Evolutionary conservation across 2,113 vertebrate species (phyloP).

Genomic region (Chaetodon trifascialis): DNA sequence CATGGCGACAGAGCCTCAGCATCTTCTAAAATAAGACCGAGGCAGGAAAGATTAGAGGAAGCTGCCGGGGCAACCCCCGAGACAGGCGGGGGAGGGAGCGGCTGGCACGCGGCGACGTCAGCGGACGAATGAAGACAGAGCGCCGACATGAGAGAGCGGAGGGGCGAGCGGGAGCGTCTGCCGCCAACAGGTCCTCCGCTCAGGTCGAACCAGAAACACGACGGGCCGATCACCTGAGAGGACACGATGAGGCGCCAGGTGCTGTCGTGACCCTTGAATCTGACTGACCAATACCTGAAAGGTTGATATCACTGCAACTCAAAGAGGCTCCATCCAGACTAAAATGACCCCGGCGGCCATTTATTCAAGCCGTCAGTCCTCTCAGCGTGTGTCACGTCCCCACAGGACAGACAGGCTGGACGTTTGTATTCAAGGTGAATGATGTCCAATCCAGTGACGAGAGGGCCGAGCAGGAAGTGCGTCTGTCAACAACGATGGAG

Average conservation of each 20-base stretch:
- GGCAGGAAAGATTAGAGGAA: conserved; percentile 56
- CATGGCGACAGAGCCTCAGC: conserved; percentile 58
- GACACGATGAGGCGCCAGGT: background rate
- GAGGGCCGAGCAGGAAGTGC: too few species aligned
- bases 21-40: conserved; percentile 57
- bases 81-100: background rate
- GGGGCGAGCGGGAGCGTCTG: conserved; percentile 14
- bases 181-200: background rate
- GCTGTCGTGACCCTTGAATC: background rate
- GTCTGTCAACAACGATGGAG: too few species aligned
- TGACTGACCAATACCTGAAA: background rate
- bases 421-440: too few species aligned
- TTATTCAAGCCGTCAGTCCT: too few species aligned
- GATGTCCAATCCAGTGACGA: too few species aligned
- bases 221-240: background rate
- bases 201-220: conserved; percentile 4
- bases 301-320: background rate
- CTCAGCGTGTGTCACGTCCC: too few species aligned
- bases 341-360: too few species aligned
- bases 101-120: background rate
- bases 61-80: conserved; percentile 49
- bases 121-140: background rate
- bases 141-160: background rate
- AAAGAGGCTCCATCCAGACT: background rate
- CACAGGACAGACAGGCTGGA: too few species aligned